Percentiles rank a stretch among this genome's conserved stretches.
phyloP scores from a whole-genome alignment of 2,797 vertebrate species.

The Pseudomugil gertrudae region DNA sequence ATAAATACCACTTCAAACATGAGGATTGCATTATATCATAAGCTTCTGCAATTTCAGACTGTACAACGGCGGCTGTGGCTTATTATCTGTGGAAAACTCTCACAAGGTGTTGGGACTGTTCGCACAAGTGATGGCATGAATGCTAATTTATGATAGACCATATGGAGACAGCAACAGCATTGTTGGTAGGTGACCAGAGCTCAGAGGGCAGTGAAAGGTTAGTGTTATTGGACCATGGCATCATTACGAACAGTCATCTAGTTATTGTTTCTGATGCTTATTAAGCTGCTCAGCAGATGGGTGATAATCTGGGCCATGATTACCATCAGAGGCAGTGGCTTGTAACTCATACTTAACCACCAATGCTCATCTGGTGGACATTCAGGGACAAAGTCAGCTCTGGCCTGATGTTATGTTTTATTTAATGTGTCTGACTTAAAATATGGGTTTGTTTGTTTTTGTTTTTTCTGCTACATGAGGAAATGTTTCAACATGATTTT shows the following conservation, averaged over 20 bases:
- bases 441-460: background rate
- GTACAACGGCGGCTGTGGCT: constrained; percentile 34
- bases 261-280: constrained; percentile 78
- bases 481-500: constrained; percentile 36
- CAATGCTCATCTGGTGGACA: constrained; percentile 64
- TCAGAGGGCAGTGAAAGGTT: constrained; percentile 72
- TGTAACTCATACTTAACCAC: constrained; percentile 75
- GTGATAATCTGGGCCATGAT: constrained; percentile 77
- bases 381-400: constrained; percentile 55
- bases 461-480: background rate
- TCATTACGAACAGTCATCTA: constrained; percentile 69
- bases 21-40: no score
- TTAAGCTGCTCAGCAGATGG: constrained; percentile 82
- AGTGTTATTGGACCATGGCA: constrained; percentile 66
- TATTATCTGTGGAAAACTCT: constrained; percentile 40
- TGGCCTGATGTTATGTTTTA: constrained; percentile 45
- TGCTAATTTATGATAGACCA: constrained; percentile 69
- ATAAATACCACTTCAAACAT: no score
- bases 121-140: constrained; percentile 36
- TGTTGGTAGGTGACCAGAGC: constrained; percentile 70
- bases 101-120: constrained; percentile 29
- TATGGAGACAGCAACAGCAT: constrained; percentile 67
- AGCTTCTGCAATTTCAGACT: constrained; percentile 24
- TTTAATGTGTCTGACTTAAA: constrained; percentile 17
- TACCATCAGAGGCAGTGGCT: constrained; percentile 68